Conservation (phyloP, 2,888 invertebrate species). For the Clitarchus hookeri region DNA sequence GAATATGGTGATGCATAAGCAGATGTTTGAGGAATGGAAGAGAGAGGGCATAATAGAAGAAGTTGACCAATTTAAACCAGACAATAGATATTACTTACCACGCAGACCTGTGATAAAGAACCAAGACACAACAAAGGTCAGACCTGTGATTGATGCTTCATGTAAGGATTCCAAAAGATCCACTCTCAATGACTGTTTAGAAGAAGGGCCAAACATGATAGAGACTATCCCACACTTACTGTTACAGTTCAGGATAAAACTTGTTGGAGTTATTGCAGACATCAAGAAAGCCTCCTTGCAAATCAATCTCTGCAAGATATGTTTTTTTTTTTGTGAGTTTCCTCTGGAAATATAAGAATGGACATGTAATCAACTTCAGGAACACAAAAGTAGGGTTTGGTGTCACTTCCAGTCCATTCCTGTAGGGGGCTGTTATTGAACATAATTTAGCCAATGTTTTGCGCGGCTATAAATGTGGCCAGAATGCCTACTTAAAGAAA, state of each 20-base stretch:
- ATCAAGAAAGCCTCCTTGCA: constrained; percentile 22
- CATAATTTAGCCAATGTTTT: constrained; percentile 29
- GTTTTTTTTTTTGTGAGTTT: background rate
- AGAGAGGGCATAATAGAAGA: constrained; percentile 21
- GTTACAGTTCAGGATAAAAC: background rate
- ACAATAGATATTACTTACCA: constrained; percentile 37
- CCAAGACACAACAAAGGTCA: constrained; percentile 23
- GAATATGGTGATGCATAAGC: background rate
- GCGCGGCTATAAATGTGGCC: background rate
- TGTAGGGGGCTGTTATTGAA: constrained; percentile 31
- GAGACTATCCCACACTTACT: constrained; percentile 19
- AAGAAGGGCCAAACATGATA: constrained; percentile 40
- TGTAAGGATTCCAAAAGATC: constrained; percentile 33
- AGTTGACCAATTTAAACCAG: background rate
- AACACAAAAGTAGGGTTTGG: too few species aligned
- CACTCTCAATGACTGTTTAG: constrained; percentile 45
- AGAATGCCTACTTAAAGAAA: background rate
- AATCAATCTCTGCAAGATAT: background rate
- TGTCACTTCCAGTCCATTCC: constrained; percentile 34
- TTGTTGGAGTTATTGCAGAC: background rate
- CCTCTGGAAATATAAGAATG: background rate
- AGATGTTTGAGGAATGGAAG: background rate
- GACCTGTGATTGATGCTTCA: constrained; percentile 44
- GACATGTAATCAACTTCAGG: background rate
- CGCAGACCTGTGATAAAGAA: constrained; percentile 45